Base-by-base conservation (phyloP, 2,113 vertebrate genomes). In the Dermatemys mawii region DNA sequence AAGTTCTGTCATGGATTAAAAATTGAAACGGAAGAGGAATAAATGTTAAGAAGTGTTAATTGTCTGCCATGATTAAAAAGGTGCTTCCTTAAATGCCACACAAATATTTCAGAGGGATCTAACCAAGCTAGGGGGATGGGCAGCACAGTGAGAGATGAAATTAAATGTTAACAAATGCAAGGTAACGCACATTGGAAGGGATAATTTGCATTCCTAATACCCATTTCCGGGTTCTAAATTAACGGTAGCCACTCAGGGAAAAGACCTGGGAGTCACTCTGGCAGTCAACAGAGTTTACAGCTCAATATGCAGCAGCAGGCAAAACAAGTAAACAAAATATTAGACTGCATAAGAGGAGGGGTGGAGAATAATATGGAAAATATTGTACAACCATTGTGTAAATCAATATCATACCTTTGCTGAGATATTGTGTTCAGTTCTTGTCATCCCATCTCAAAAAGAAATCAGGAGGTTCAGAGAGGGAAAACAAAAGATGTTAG, bases 341-440 rank as follows among this genome's bases (percentile, higher is more conserved):
- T 8, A 5, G n/a, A 12, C 13, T 53, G 50, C 38, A 41, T 5
- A 38, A 10, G 51, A 8, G n/a, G 13, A 14, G 38, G 51, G n/a
- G 14, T 38, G 50, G n/a, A 81, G 79, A 53, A 53, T 22, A 41
- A 38, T 3, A 13, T 5, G n/a, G 53, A 38, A 81, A 51, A 60
- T 4, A 38, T 7, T 3, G n/a, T n/a, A 16, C 41, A 51, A 83
- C 41, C 24, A 1, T 1, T 2, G 1, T 0, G 8, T 54, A 54
- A 11, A 57, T 11, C 84, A 84, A 82, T 24, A 84, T 76, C 14
- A 51, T 21, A n/a, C 19, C 80, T 5, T 57, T 21, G 26, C 41
- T 12, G 29, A 41, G 60, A 92, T 1, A 0, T 14, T 24, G 78
- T 1, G 0, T 76, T 82, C 87, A 48, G 6, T 0, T 0, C 48